A percentile compares a stretch with the other conserved stretches of the same genome.
Conservation (phyloP, 2,888 invertebrate species). For the Eurytoma adleriae region DNA sequence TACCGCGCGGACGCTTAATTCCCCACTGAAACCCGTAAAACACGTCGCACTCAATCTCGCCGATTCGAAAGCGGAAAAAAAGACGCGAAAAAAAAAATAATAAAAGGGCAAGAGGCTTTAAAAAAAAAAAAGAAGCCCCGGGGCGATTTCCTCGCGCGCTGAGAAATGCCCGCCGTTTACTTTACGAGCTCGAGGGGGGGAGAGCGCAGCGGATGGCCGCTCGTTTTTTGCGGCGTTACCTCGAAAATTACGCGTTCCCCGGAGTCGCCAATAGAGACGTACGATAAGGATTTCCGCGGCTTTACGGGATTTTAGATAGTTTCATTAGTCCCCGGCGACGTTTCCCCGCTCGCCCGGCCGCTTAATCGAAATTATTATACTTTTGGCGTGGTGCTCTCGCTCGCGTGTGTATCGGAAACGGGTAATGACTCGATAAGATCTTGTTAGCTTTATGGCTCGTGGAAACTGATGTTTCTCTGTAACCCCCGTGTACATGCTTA, state of each 20-base stretch:
- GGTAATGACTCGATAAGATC: slow-evolving; percentile 39
- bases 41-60: slow-evolving; percentile 23
- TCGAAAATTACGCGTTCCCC: neutral
- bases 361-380: slow-evolving; percentile 26
- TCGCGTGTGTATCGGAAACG: slow-evolving; percentile 11
- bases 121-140: slow-evolving; percentile 1
- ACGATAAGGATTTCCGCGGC: slow-evolving; percentile 31
- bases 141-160: neutral
- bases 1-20: slow-evolving; percentile 11
- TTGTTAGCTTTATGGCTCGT: slow-evolving; percentile 40
- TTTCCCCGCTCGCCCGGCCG: neutral
- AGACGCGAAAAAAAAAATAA: neutral
- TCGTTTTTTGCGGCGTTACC: neutral
- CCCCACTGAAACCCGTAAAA: slow-evolving; percentile 31
- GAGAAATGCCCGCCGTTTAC: slow-evolving; percentile 27
- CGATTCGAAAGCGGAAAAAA: neutral
- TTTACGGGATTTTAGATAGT: slow-evolving; percentile 35
- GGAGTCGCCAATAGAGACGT: slow-evolving; percentile 33
- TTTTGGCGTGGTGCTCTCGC: slow-evolving; percentile 13
- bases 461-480: slow-evolving; percentile 19
- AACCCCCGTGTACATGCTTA: slow-evolving; percentile 6
- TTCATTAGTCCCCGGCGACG: slow-evolving; percentile 29
- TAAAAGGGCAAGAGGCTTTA: slow-evolving; percentile 7
- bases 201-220: neutral
- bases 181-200: slow-evolving; percentile 26